A percentile compares a stretch with the other conserved stretches of the same genome.
These are phyloP conservation scores for Discoglossus pictus DNA, from an alignment of 2,797 vertebrate genomes.

Conservation along the genomic window DNA sequence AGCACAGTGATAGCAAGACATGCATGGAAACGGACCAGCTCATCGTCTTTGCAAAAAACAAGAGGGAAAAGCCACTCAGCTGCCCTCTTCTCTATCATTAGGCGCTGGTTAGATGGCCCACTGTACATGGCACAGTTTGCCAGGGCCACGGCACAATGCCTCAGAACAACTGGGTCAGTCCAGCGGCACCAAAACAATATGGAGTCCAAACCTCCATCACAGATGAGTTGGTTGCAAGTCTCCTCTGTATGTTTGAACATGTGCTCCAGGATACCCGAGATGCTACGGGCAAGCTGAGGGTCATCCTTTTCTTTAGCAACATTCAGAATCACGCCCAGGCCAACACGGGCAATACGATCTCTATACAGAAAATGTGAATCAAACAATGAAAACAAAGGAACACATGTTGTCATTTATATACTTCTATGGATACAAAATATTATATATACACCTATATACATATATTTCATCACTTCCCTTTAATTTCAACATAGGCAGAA, in stretches of 20 bases:
- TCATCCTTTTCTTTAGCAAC: constrained; percentile 84
- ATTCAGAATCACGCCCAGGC: constrained; percentile 90
- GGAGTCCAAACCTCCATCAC: constrained; percentile 85
- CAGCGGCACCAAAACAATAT: constrained; percentile 95
- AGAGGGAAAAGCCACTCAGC: constrained; percentile 96
- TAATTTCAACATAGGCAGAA: neutral
- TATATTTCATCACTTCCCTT: too few species aligned
- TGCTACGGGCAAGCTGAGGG: constrained; percentile 81
- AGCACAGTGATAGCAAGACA: constrained; percentile 90
- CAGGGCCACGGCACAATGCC: constrained; percentile 90
- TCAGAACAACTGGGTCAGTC: constrained; percentile 83
- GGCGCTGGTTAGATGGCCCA: constrained; percentile 87
- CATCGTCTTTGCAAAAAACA: constrained; percentile 92
- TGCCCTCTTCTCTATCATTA: constrained; percentile 92
- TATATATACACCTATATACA: too few species aligned
- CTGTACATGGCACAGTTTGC: constrained; percentile 97
- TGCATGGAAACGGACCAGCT: constrained; percentile 88
- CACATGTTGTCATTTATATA: too few species aligned
- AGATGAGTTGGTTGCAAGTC: constrained; percentile 87
- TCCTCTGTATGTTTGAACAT: constrained; percentile 99
- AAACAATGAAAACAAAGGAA: too few species aligned
- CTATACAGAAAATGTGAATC: constrained; percentile 72
- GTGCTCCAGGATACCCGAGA: constrained; percentile 94
- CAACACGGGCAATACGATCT: constrained; percentile 89
- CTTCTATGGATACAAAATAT: too few species aligned